Percentiles rank a stretch among this genome's conserved stretches.
Evolutionary conservation across 2,888 invertebrate species (phyloP).

Genomic region (Protonemura montana): DNA sequence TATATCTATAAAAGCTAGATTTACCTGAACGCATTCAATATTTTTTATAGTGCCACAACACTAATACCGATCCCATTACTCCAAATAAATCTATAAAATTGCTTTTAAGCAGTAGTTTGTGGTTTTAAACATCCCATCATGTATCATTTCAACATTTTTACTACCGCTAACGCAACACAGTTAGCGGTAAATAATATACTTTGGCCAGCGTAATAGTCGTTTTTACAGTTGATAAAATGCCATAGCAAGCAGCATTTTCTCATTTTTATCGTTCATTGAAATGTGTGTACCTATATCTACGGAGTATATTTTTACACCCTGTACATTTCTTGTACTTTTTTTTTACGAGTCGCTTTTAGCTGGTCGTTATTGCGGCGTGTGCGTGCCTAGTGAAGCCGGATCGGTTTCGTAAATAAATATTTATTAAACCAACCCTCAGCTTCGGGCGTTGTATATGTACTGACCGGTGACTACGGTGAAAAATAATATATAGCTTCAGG

Average conservation of each 20-base stretch:
- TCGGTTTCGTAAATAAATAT: neutral
- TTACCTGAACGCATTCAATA: too few species aligned
- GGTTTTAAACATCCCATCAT: neutral
- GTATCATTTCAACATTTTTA: neutral
- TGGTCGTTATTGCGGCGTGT: neutral
- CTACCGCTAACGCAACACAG: neutral
- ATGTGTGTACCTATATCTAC: neutral
- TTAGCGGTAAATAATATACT: neutral
- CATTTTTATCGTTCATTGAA: neutral
- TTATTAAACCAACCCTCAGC: neutral
- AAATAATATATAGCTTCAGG: too few species aligned
- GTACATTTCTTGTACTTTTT: too few species aligned
- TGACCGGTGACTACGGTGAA: too few species aligned
- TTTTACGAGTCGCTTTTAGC: neutral
- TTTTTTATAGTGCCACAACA: neutral
- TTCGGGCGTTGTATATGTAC: too few species aligned
- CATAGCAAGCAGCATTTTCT: neutral
- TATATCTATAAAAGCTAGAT: too few species aligned
- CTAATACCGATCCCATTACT: too few species aligned
- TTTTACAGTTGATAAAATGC: slow-evolving; percentile 1
- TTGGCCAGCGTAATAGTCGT: neutral
- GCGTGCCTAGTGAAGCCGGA: neutral
- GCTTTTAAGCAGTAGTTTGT: neutral
- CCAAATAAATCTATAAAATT: neutral
- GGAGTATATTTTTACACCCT: too few species aligned